Percentiles rank a stretch among this genome's conserved stretches.
phyloP scores from a whole-genome alignment of 2,113 vertebrate genomes.

The Periophthalmodon schlosseri region DNA sequence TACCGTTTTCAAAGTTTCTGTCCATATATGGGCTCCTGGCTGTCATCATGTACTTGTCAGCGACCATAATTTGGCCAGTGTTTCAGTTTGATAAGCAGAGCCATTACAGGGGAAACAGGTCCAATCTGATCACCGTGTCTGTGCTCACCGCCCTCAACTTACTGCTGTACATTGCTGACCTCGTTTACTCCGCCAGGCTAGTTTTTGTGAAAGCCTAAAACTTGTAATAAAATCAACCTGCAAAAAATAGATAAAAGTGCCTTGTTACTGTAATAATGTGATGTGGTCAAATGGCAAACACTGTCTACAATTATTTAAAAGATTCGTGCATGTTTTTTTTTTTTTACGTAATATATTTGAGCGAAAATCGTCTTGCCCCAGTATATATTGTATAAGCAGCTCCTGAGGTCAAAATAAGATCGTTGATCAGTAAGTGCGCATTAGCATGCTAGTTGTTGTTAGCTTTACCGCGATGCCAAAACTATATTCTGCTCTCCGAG shows the following conservation, averaged over 20 bases:
- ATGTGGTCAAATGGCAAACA: no score
- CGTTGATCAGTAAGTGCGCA: no score
- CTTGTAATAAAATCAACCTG: not conserved
- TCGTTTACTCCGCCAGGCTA: conserved; percentile 77
- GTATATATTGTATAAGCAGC: no score
- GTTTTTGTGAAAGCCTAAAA: conserved; percentile 78
- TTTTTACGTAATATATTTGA: no score
- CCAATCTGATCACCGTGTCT: conserved; percentile 55
- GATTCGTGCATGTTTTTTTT: no score
- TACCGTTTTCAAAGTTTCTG: conserved; percentile 84
- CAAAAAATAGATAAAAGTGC: not conserved
- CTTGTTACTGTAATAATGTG: not conserved
- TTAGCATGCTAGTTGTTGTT: no score
- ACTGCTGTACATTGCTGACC: conserved; percentile 83
- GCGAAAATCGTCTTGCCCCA: no score
- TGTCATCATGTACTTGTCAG: conserved; percentile 75
- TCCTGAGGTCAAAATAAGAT: no score
- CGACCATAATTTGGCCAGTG: conserved; percentile 84
- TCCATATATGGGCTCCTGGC: conserved; percentile 79
- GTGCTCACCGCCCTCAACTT: conserved; percentile 84
- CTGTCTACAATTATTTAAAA: no score
- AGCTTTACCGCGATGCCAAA: no score
- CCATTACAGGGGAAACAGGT: rapidly evolving
- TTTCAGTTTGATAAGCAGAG: conserved; percentile 73
- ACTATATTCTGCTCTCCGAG: no score